Conservation (phyloP, 1,140 invertebrate species). For the Leptinotarsa lineolata region DNA sequence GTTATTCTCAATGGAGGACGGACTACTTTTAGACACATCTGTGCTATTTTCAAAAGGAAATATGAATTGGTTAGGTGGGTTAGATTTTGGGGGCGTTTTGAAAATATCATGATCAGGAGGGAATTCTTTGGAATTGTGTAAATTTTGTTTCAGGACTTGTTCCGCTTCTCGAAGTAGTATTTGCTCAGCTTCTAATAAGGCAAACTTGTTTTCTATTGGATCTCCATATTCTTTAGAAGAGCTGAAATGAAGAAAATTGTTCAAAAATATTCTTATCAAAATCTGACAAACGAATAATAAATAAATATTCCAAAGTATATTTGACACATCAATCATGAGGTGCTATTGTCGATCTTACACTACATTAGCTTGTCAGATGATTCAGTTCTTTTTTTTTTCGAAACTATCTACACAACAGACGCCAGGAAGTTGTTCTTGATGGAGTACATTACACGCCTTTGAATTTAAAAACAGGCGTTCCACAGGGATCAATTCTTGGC, state of each 20-base stretch:
- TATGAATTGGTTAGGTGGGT: conserved; percentile 46
- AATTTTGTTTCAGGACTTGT: conserved; percentile 36
- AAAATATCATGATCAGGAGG: conserved; percentile 36
- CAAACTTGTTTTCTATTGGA: conserved; percentile 47
- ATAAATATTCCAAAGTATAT: too few species aligned
- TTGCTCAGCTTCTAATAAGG: conserved; percentile 44
- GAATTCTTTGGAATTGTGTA: conserved; percentile 41
- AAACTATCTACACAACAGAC: too few species aligned
- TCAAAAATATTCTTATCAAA: too few species aligned
- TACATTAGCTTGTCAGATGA: too few species aligned
- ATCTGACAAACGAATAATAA: too few species aligned
- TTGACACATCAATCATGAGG: too few species aligned
- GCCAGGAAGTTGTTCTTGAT: too few species aligned
- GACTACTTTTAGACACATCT: conserved; percentile 7
- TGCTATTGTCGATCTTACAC: too few species aligned
- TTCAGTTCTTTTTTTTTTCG: too few species aligned
- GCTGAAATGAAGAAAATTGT: conserved; percentile 30
- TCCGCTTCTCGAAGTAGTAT: conserved; percentile 43
- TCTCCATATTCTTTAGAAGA: conserved; percentile 37
- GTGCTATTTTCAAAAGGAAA: conserved; percentile 43
- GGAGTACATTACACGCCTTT: too few species aligned
- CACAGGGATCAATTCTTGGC: too few species aligned
- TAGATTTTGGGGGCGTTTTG: conserved; percentile 32
- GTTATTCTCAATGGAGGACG: conserved; percentile 14
- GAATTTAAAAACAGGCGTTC: too few species aligned